Base-by-base conservation (phyloP, 2,113 vertebrate genomes). In the Alexandromys fortis region DNA sequence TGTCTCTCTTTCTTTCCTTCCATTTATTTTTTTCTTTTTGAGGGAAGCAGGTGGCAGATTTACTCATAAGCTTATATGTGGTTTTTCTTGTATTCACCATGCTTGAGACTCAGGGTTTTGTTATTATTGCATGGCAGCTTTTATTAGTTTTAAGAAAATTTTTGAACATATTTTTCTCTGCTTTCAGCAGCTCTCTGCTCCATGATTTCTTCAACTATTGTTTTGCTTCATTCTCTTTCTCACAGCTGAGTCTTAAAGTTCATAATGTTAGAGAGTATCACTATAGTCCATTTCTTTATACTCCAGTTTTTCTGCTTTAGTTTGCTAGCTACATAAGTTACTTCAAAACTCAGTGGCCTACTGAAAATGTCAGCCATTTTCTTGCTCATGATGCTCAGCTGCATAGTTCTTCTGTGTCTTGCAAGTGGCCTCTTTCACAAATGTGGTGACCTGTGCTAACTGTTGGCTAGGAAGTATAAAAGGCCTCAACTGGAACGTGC, bases 91-190 rank as follows among this genome's bases (percentile, higher is more conserved):
- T 82, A 90, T 49, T 87, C 94, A n/a, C 86, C 9, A 55, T 93
- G 42, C 61, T 77, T 45, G 35, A 75, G 30, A 8, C n/a, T 96
- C 86, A 86, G 7, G 58, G 14, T 76, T 76, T 45, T 58, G 35
- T 1, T 81, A 83, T 86, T 72, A 88, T 28, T 92, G 38, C n/a
- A 92, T 95, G 79, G 10, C 83, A 93, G 73, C 49, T 94, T 94
- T 95, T 78, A 49, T 26, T 52, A 93, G 24, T 91, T 95, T 95
- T 75, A 88, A 77, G 47, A 72, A 94, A 90, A 94, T 92, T 95
- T 49, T 89, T 86, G 81, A 55, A 65, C 45, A 78, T 95, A 89
- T 58, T 89, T 52, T 95, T 93, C 96, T 89, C 86, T 73, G 85
- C 1, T 93, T 96, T 86, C 76, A 86, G 77, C 1, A 38, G 65